These are phyloP conservation scores for Spodoptera littoralis DNA, from an alignment of 2,888 invertebrate species.

Conservation along the genomic window DNA sequence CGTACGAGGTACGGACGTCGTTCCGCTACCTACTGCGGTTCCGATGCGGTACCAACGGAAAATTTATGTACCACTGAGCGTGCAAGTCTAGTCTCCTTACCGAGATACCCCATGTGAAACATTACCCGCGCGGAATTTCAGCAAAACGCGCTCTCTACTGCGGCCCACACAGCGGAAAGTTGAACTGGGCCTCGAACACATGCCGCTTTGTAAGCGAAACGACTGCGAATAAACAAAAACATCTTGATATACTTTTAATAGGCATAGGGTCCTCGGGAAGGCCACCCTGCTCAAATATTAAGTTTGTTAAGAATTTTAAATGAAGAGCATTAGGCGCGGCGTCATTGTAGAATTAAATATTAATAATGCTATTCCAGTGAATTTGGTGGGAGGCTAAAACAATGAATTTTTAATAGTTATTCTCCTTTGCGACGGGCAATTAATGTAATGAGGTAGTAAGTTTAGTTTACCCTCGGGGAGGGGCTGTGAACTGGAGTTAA, in stretches of 20 bases:
- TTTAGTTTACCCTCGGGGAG: conserved; percentile 66
- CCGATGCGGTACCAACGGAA: conserved; percentile 84
- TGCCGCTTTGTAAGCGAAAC: conserved; percentile 74
- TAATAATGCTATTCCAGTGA: conserved; percentile 81
- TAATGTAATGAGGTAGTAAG: conserved; percentile 82
- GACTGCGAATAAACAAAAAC: conserved; percentile 74
- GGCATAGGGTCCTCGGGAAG: conserved; percentile 72
- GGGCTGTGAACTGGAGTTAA: conserved; percentile 68
- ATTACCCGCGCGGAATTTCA: conserved; percentile 68
- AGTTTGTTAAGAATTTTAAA: conserved; percentile 87
- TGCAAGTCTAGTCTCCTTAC: conserved; percentile 78
- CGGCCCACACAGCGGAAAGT: conserved; percentile 59
- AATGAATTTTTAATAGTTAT: conserved; percentile 86
- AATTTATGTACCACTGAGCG: conserved; percentile 86
- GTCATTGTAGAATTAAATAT: conserved; percentile 84
- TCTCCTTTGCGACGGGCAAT: conserved; percentile 79
- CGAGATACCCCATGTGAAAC: conserved; percentile 69
- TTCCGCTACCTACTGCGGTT: conserved; percentile 84
- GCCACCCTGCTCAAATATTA: conserved; percentile 82
- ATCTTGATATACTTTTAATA: conserved; percentile 66
- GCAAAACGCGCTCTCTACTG: conserved; percentile 71
- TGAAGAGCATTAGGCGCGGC: conserved; percentile 81
- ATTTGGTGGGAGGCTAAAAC: conserved; percentile 75
- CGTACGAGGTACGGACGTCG: conserved; percentile 76
- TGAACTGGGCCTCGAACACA: conserved; percentile 48